These are phyloP conservation scores for Antennarius striatus DNA, from an alignment of 2,113 vertebrate species.

Conservation along the genomic window DNA sequence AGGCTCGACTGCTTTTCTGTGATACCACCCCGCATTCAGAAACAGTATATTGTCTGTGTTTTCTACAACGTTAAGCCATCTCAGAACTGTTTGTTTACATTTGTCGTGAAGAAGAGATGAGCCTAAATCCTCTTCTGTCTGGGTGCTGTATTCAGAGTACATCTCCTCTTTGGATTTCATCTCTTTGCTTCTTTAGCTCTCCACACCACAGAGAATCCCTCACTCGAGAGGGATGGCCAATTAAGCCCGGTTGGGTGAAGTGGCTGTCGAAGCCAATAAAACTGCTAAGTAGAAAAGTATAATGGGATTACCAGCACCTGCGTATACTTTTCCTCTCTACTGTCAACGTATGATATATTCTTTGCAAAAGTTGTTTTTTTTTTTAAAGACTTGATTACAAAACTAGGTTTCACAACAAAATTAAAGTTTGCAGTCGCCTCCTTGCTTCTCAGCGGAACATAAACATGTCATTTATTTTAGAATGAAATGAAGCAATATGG, in stretches of 20 bases:
- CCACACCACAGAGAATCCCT: conserved; percentile 40
- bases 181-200: conserved; percentile 50
- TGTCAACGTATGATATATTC: conserved; percentile 30
- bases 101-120: conserved; percentile 43
- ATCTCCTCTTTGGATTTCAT: conserved; percentile 48
- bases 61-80: conserved; percentile 30
- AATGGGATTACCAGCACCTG: conserved; percentile 37
- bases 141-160: conserved; percentile 40
- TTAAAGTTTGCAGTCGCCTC: conserved; percentile 13
- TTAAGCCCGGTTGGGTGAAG: conserved; percentile 62
- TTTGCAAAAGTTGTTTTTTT: conserved; percentile 11
- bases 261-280: conserved; percentile 53
- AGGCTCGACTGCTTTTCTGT: conserved; percentile 21
- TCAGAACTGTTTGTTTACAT: conserved; percentile 51
- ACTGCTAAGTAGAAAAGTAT: conserved; percentile 43
- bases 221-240: conserved; percentile 54
- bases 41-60: conserved; percentile 2
- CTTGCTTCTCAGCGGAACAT: not conserved
- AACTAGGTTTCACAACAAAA: too few species aligned
- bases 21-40: conserved; percentile 42
- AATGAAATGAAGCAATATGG: too few species aligned
- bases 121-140: conserved; percentile 43
- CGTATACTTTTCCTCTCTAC: conserved; percentile 25
- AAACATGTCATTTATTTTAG: too few species aligned
- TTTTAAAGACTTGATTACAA: conserved; percentile 23